Evolutionary conservation across 2,113 vertebrate species (phyloP), one percentile per base, ranked within the genome.

Genomic region (Spermophilus dauricus): DNA sequence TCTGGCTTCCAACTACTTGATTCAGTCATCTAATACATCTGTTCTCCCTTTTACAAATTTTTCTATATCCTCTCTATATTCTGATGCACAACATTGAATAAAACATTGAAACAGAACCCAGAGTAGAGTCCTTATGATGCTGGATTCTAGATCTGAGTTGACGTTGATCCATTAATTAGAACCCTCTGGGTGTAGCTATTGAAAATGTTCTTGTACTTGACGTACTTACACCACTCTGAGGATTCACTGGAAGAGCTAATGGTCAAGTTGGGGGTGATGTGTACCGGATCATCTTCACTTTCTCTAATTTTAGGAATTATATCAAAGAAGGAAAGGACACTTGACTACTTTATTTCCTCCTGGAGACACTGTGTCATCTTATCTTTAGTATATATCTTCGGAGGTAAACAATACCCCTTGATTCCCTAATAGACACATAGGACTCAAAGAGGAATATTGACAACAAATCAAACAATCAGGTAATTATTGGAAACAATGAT

Each of bases 331-430:
- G 24, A 70, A 67, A 80, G 16, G 39, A 0, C 4, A 65, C 92
- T 89, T 51, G 12, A 42, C 39, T 85, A 12, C 91, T 95, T 42
- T 58, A 63, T 96, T 96, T 93, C 26, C 26, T 91, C 39, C 34
- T 90, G 48, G n/a, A 89, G 70, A 80, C 53, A 5, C n/a, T 95
- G 16, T 61, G 2, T 91, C 11, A 69, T 86, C 12, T 28, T 91
- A 30, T 92, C 32, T 65, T 81, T 86, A 51, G 84, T 6, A 13
- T 67, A 76, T 93, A 93, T 84, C 61, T 86, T 92, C 67, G 69
- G 85, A 85, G 48, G 39, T 28, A 76, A 92, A 30, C 18, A 90
- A 24, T 0, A 87, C 5, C 2, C 24, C 89, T 69, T 80, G 69
- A 51, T 86, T 95, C 11, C 20, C 32, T 78, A 86, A 77, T 0